Conservation (phyloP, 23 tunicate species). For the Clavelina lepadiformis region DNA sequence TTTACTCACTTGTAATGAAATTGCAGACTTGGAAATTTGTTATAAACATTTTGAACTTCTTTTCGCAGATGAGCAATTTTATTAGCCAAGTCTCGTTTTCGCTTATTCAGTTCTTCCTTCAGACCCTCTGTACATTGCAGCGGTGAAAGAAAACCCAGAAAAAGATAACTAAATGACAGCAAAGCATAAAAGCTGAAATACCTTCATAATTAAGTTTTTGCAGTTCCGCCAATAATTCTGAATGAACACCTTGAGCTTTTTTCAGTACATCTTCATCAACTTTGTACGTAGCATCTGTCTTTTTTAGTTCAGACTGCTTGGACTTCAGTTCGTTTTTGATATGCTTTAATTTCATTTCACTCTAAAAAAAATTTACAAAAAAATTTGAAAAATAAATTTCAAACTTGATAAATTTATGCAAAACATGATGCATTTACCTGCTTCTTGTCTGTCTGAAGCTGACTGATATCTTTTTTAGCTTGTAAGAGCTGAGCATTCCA, state of each 20-base stretch:
- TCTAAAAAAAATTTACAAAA: slow-evolving; percentile 24
- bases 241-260: slow-evolving; percentile 32
- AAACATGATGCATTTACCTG: slow-evolving; percentile 22
- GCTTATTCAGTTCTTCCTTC: slow-evolving; percentile 39
- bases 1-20: slow-evolving; percentile 51
- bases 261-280: slow-evolving; percentile 63
- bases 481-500: slow-evolving; percentile 83
- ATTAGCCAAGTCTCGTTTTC: slow-evolving; percentile 43
- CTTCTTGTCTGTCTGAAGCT: slow-evolving; percentile 65
- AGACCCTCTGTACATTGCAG: slow-evolving; percentile 34
- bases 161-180: neutral
- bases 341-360: slow-evolving; percentile 68
- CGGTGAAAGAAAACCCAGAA: neutral
- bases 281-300: slow-evolving; percentile 64
- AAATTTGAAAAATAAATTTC: neutral
- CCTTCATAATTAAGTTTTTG: slow-evolving; percentile 54
- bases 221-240: slow-evolving; percentile 35
- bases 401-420: neutral
- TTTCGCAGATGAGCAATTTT: slow-evolving; percentile 16
- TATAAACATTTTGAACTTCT: slow-evolving; percentile 31
- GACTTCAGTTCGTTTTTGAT: slow-evolving; percentile 59
- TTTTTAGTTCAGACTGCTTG: slow-evolving; percentile 59
- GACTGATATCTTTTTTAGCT: slow-evolving; percentile 65
- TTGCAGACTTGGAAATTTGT: slow-evolving; percentile 57
- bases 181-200: neutral